A percentile compares a stretch with the other conserved stretches of the same genome.
phyloP scores from a whole-genome alignment of 2,113 vertebrate genomes.

The Zingel zingel region DNA sequence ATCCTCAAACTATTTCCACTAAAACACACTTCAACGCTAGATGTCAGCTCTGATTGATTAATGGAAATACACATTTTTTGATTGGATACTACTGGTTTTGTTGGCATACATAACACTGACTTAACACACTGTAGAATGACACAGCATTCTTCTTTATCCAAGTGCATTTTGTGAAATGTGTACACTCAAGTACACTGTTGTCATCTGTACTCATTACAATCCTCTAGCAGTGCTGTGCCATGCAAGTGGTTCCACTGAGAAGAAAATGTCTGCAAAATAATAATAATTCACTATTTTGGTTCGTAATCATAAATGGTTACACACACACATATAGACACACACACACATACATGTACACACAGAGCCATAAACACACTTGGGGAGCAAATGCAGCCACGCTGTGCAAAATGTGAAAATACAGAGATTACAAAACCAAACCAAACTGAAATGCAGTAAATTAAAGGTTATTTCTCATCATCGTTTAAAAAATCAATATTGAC shows the following conservation, averaged over 20 bases:
- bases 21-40: slow-evolving; percentile 37
- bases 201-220: slow-evolving; percentile 31
- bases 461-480: slow-evolving; percentile 30
- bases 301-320: slow-evolving; percentile 40
- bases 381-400: slow-evolving; percentile 64
- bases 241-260: slow-evolving; percentile 39
- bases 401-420: slow-evolving; percentile 74
- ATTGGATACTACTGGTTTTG: slow-evolving; percentile 31
- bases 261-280: slow-evolving; percentile 37
- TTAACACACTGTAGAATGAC: slow-evolving; percentile 8
- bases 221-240: slow-evolving; percentile 36
- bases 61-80: slow-evolving; percentile 26
- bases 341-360: slow-evolving; percentile 11
- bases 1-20: slow-evolving; percentile 31
- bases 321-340: slow-evolving; percentile 12
- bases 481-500: slow-evolving; percentile 30
- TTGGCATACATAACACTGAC: slow-evolving; percentile 19
- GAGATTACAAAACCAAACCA: slow-evolving; percentile 38
- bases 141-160: background rate
- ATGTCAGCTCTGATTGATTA: slow-evolving; percentile 43
- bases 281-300: slow-evolving; percentile 50
- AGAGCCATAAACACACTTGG: slow-evolving; percentile 33
- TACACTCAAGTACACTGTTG: slow-evolving; percentile 24
- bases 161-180: slow-evolving; percentile 24
- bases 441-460: slow-evolving; percentile 30